These are phyloP conservation scores for Melieria crassipennis DNA, from an alignment of 2,888 invertebrate species.

Conservation along the genomic window DNA sequence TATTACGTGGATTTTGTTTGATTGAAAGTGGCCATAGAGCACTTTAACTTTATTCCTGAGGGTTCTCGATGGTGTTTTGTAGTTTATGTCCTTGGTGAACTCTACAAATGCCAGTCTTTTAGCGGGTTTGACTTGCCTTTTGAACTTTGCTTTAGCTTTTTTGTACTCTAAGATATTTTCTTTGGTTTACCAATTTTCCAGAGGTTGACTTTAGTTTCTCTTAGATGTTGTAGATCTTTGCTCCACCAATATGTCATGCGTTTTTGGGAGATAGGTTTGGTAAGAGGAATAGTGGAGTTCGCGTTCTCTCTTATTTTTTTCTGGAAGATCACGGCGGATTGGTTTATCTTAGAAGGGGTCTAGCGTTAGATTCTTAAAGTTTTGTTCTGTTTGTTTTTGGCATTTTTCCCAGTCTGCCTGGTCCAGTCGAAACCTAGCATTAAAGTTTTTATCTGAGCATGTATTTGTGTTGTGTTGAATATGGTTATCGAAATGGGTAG, in stretches of 20 bases:
- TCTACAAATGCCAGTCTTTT: constrained; percentile 10
- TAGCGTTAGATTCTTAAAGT: not conserved
- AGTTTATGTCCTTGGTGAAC: constrained; percentile 11
- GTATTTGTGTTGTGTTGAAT: too few species aligned
- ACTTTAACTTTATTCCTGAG: constrained; percentile 18
- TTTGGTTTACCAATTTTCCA: constrained; percentile 2
- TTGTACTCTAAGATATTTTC: constrained; percentile 12
- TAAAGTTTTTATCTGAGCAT: not conserved
- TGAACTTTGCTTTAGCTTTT: constrained; percentile 25
- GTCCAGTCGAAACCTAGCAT: not conserved
- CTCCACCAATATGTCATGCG: constrained; percentile 12
- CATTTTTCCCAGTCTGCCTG: not conserved
- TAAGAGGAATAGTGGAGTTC: not conserved
- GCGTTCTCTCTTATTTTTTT: constrained; percentile 6
- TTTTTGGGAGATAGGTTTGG: not conserved
- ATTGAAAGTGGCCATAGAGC: not conserved
- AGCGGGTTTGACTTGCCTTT: constrained; percentile 3
- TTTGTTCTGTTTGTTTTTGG: not conserved
- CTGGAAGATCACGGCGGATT: not conserved
- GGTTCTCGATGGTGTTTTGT: not conserved
- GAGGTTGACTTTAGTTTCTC: not conserved
- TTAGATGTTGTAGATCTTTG: not conserved
- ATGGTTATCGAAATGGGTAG: constrained; percentile 3
- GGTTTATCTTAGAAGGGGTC: constrained; percentile 1
- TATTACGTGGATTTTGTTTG: not conserved